Percentiles rank a stretch among this genome's conserved stretches.
These are phyloP conservation scores for Heterochromis multidens DNA, from an alignment of 2,113 vertebrate species.

Conservation along the genomic window DNA sequence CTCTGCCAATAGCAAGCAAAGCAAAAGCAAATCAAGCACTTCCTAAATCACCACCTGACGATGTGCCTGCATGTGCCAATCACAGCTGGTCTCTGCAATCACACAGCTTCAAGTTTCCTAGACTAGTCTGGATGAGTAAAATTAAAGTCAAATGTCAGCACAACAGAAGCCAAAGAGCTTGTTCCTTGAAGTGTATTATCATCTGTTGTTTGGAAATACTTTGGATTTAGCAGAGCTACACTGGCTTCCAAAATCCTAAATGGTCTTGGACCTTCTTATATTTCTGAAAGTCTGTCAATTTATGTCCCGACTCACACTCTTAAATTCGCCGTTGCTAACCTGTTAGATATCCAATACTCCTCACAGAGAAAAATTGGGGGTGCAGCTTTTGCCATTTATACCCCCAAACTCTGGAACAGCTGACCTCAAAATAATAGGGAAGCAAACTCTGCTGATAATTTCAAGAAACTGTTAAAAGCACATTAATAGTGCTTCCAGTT, in stretches of 20 bases:
- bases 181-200: no score
- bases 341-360: neutral
- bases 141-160: neutral
- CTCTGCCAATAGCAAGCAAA: fast-evolving
- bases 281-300: neutral
- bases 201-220: no score
- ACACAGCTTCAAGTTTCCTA: no score
- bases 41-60: neutral
- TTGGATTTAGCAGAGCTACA: neutral
- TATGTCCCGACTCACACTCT: neutral
- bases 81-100: neutral
- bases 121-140: fast-evolving
- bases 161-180: no score
- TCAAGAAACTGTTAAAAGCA: neutral
- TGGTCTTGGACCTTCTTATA: neutral
- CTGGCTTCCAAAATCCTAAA: neutral
- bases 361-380: neutral
- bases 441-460: neutral
- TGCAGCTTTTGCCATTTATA: neutral
- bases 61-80: neutral
- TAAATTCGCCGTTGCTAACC: neutral
- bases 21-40: neutral
- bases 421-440: neutral
- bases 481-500: neutral
- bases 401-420: neutral